Percentiles rank a stretch among this genome's conserved stretches.
Conservation (phyloP, 2,113 vertebrate genomes). For the Eulemur rufifrons region DNA sequence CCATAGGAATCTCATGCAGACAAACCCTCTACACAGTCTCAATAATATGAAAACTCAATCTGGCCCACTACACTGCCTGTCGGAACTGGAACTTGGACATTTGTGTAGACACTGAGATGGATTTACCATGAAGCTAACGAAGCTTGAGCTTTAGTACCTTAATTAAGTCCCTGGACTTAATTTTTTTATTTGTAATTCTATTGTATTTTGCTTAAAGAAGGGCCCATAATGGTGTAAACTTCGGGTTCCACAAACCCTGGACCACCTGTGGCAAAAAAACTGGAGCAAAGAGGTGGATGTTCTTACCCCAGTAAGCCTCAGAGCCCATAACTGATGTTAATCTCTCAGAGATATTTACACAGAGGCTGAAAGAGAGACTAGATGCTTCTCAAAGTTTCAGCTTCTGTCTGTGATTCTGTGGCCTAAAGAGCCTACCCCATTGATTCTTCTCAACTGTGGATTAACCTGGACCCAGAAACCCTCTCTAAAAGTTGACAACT, state of each 20-base stretch:
- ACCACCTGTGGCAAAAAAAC: not conserved
- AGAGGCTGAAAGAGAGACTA: not conserved
- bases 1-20: not conserved
- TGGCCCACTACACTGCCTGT: fast-evolving
- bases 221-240: not conserved
- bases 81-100: not conserved
- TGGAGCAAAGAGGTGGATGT: not conserved
- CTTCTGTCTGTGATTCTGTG: not conserved
- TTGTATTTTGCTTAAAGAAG: not conserved
- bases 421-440: not conserved
- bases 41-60: fast-evolving
- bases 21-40: not conserved
- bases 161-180: not conserved
- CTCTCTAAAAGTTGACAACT: not conserved
- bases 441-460: not conserved
- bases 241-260: not conserved
- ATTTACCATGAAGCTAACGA: not conserved
- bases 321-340: too few species aligned
- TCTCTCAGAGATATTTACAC: not conserved
- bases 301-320: not conserved
- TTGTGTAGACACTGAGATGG: not conserved
- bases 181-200: not conserved
- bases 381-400: not conserved
- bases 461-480: not conserved
- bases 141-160: not conserved